These are phyloP conservation scores for Ramazzottius varieornatus DNA, from an alignment of 2,888 invertebrate genomes.

Conservation along the genomic window DNA sequence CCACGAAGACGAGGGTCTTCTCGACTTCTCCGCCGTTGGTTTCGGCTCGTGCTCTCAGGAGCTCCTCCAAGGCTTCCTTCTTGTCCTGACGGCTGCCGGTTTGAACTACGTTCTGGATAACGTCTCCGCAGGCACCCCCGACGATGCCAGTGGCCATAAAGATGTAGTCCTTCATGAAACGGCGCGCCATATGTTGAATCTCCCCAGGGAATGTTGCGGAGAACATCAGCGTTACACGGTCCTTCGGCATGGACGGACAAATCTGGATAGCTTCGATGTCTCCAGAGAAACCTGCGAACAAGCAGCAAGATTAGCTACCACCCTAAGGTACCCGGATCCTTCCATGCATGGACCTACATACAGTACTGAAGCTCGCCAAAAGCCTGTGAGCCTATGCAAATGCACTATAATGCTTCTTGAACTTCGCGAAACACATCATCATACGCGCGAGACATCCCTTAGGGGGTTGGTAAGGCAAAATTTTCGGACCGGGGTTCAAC, in stretches of 20 bases:
- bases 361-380: too few species aligned
- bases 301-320: not conserved
- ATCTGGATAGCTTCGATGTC: constrained; percentile 9
- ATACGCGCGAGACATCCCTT: too few species aligned
- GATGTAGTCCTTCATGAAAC: constrained; percentile 49
- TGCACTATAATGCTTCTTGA: too few species aligned
- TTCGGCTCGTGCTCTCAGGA: constrained; percentile 31
- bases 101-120: constrained; percentile 39
- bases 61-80: constrained; percentile 39
- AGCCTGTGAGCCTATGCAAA: too few species aligned
- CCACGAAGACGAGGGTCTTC: constrained; percentile 23
- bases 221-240: constrained; percentile 42
- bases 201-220: constrained; percentile 45
- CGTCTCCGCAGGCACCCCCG: constrained; percentile 72
- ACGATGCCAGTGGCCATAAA: constrained; percentile 70
- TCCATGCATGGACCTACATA: too few species aligned
- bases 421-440: too few species aligned
- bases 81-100: constrained; percentile 38
- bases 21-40: not conserved
- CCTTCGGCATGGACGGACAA: constrained; percentile 7
- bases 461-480: too few species aligned
- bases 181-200: constrained; percentile 47
- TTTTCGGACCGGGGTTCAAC: too few species aligned
- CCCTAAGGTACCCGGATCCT: too few species aligned
- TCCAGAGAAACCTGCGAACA: not conserved